A percentile compares a stretch with the other conserved stretches of the same genome.
These are phyloP conservation scores for Recurvirostra avosetta DNA, from an alignment of 2,113 vertebrate genomes.

Conservation along the genomic window DNA sequence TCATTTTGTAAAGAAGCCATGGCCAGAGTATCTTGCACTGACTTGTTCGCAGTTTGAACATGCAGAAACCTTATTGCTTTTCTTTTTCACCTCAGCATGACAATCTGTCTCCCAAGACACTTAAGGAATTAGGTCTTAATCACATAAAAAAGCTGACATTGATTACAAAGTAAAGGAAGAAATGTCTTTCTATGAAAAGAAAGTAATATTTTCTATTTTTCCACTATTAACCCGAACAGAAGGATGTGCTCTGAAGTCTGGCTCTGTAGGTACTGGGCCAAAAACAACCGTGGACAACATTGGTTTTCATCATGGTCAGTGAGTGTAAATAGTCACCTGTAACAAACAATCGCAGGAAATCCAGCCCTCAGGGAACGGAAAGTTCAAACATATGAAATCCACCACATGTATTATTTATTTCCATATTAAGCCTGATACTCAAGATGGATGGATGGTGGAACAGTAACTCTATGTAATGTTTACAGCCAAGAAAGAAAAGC, in stretches of 20 bases:
- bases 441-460: neutral
- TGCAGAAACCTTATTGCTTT: neutral
- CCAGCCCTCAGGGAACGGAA: neutral
- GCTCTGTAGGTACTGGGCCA: neutral
- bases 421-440: neutral
- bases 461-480: neutral
- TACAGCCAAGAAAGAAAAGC: conserved; percentile 18
- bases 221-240: neutral
- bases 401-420: neutral
- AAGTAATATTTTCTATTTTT: neutral
- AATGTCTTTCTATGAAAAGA: neutral
- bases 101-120: neutral
- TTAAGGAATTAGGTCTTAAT: neutral
- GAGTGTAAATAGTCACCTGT: neutral
- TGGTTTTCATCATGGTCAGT: neutral
- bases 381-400: neutral
- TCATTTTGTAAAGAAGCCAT: neutral
- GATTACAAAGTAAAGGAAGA: neutral
- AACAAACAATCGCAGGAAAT: conserved; percentile 30
- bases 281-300: neutral
- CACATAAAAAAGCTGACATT: neutral
- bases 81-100: neutral
- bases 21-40: neutral
- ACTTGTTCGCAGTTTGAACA: neutral
- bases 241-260: neutral